Base-by-base conservation (phyloP, 2,797 vertebrate species). In the Rhinichthys osculus region DNA sequence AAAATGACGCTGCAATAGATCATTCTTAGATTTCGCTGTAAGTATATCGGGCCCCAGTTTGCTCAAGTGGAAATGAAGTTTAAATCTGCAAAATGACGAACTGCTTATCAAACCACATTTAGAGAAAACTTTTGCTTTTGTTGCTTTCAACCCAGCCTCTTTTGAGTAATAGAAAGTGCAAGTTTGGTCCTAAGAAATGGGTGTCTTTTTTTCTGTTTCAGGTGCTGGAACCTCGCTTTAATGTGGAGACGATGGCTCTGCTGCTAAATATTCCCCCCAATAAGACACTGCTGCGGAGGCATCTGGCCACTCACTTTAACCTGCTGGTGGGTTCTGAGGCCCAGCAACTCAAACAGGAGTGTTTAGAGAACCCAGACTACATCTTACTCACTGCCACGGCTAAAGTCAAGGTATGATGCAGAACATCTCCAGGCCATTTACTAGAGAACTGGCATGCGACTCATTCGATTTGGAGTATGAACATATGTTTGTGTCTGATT, bases 141-240 rank as follows among this genome's bases (percentile, higher is more conserved):
- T 38, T 35, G 33, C 33, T 38, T 19, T 69, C 3, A 17, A 16
- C 62, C 27, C 27, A 64, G 2, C 6, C 13, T 3, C 33, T 71
- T 71, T 42, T n/a, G 21, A n/a, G 35, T 40, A n/a, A 44, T 13
- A n/a, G 33, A 19, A 52, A 52, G 54, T 50, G 62, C 44, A 30
- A 10, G 23, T 44, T 44, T 27, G 7, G 11, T 44, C 10, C 30
- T 57, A 33, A 50, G 4, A 86, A 59, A 21, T 42, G 2, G 10
- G 2, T 5, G 0, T 21, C 0, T 5, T 44, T 64, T 33, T 73
- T 78, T 66, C 21, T 3, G 3, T n/a, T 84, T 57, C 81, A 99
- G 98, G 98, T 99, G 70, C 93, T 99, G 85, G 98, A 99, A 91
- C 97, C 98, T 17, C 96, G 98, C 79, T 99, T 99, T 91, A 99